Conservation (phyloP, 2,797 vertebrate species). For the Rhinophrynus dorsalis region DNA sequence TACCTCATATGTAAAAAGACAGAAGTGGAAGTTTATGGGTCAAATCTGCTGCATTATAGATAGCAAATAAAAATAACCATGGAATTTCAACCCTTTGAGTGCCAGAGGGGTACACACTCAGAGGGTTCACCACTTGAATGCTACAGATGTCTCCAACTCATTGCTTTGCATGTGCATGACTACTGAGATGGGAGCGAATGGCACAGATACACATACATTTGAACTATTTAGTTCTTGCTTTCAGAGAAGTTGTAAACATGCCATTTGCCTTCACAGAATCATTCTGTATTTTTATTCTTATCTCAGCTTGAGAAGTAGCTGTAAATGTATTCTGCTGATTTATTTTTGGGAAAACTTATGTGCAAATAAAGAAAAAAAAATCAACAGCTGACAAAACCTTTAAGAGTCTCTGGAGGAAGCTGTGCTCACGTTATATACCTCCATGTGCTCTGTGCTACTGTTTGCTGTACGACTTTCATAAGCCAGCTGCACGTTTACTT, state of each 20-base stretch:
- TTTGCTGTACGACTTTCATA: constrained; percentile 12
- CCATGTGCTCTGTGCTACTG: background rate
- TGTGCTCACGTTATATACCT: constrained; percentile 9
- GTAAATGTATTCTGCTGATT: constrained; percentile 18
- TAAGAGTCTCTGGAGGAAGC: background rate
- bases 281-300: background rate
- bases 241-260: background rate
- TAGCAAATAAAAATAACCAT: too few species aligned
- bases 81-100: too few species aligned
- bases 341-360: background rate
- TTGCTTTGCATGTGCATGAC: too few species aligned
- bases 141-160: too few species aligned
- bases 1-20: too few species aligned
- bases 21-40: too few species aligned
- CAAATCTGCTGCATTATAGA: too few species aligned
- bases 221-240: too few species aligned
- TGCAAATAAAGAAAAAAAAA: constrained; percentile 7
- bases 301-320: constrained; percentile 1
- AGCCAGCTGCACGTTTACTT: background rate
- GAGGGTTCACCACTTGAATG: too few species aligned
- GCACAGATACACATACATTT: too few species aligned
- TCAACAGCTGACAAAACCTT: background rate
- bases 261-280: background rate
- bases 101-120: too few species aligned
- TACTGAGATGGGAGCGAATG: too few species aligned